These are phyloP conservation scores for Streblospio benedicti DNA, from an alignment of 1,140 invertebrate genomes.

Conservation along the genomic window DNA sequence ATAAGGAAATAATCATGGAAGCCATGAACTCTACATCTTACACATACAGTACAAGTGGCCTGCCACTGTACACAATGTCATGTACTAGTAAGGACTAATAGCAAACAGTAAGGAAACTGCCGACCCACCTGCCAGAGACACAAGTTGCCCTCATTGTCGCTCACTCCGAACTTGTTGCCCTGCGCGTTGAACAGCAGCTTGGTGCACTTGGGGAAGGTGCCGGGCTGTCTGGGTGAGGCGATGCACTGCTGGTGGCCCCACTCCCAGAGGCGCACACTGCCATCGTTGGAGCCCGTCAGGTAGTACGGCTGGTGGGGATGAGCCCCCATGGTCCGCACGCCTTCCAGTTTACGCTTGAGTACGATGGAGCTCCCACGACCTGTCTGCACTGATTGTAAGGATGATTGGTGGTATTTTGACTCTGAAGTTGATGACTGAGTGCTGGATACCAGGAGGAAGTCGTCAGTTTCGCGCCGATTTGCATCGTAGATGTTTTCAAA, in stretches of 20 bases:
- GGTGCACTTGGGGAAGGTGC: slow-evolving; percentile 91
- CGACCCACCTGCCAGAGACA: slow-evolving; percentile 83
- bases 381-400: too few relatives aligned
- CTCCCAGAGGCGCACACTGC: slow-evolving; percentile 94
- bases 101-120: slow-evolving; percentile 46
- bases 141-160: slow-evolving; percentile 66
- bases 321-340: slow-evolving; percentile 85
- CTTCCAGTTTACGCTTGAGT: slow-evolving; percentile 64
- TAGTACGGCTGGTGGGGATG: slow-evolving; percentile 83
- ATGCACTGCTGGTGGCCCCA: slow-evolving; percentile 89
- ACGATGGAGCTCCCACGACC: too few relatives aligned
- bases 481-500: slow-evolving; percentile 76
- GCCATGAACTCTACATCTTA: too few relatives aligned
- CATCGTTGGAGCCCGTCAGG: slow-evolving; percentile 91
- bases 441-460: too few relatives aligned
- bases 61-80: too few relatives aligned
- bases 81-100: not conserved
- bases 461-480: too few relatives aligned
- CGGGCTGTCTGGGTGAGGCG: slow-evolving; percentile 76
- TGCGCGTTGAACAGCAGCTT: slow-evolving; percentile 88
- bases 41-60: too few relatives aligned
- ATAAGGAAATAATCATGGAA: too few relatives aligned
- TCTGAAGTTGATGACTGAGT: too few relatives aligned
- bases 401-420: too few relatives aligned
- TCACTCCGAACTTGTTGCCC: slow-evolving; percentile 95